Evolutionary conservation across 92 coral and sea anemone genomes (phyloP).

Genomic region (Epizoanthus rinbou): DNA sequence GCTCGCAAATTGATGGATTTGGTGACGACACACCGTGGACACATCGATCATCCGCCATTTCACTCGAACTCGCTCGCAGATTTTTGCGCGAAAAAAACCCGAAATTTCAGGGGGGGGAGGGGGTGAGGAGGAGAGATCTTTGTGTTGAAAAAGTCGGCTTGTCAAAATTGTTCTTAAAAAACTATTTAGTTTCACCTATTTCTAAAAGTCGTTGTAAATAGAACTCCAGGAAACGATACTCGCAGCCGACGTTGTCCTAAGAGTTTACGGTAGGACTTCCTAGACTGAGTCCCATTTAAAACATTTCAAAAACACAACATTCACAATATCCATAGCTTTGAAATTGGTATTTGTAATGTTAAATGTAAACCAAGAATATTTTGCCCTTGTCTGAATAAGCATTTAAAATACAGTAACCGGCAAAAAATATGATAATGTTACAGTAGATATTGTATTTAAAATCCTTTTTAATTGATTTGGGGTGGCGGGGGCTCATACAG

Average conservation of each 20-base stretch:
- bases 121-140: slow-evolving; percentile 23
- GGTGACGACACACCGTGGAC: slow-evolving; percentile 24
- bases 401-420: slow-evolving; percentile 16
- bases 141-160: slow-evolving; percentile 6
- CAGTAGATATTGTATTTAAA: slow-evolving; percentile 9
- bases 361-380: background rate
- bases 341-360: slow-evolving; percentile 16
- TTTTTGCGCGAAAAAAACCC: slow-evolving; percentile 2
- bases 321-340: slow-evolving; percentile 9
- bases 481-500: background rate
- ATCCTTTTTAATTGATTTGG: background rate
- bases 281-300: slow-evolving; percentile 19
- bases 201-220: slow-evolving; percentile 9
- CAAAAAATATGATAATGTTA: slow-evolving; percentile 18
- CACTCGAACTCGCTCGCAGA: background rate
- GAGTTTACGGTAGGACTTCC: slow-evolving; percentile 8
- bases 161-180: slow-evolving; percentile 11
- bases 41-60: slow-evolving; percentile 21
- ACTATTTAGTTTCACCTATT: slow-evolving; percentile 17
- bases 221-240: background rate
- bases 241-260: slow-evolving; percentile 13
- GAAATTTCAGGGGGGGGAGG: slow-evolving; percentile 8
- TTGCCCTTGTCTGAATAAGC: slow-evolving; percentile 20
- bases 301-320: slow-evolving; percentile 17
- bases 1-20: slow-evolving; percentile 27